These are phyloP conservation scores for Meandrusa payeni DNA, from an alignment of 2,888 invertebrate species.

Conservation along the genomic window DNA sequence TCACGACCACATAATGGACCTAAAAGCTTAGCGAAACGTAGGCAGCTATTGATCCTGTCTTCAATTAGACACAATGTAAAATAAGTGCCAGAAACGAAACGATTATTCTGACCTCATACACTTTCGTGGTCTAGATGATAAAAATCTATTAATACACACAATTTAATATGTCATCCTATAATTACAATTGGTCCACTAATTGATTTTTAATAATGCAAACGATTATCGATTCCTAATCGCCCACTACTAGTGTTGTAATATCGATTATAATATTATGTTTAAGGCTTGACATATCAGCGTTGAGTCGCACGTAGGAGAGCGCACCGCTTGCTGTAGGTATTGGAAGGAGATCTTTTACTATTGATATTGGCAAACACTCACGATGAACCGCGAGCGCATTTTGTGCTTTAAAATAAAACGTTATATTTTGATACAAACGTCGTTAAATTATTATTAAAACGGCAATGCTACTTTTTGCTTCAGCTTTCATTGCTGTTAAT, in stretches of 20 bases:
- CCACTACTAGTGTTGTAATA: conserved; percentile 18
- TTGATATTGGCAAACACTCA: conserved; percentile 79
- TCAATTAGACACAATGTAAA: no score
- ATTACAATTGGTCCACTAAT: no score
- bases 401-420: conserved; percentile 34
- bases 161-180: no score
- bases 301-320: conserved; percentile 57
- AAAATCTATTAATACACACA: no score
- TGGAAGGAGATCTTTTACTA: conserved; percentile 50
- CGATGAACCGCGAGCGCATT: conserved; percentile 52
- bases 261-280: conserved; percentile 21
- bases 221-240: conserved; percentile 14
- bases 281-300: conserved; percentile 62
- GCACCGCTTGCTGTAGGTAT: conserved; percentile 61
- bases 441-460: conserved; percentile 34
- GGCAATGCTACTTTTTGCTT: conserved; percentile 34
- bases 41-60: no score
- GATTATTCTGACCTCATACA: no score
- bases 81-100: no score
- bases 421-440: conserved; percentile 46
- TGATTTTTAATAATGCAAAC: not conserved
- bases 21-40: no score
- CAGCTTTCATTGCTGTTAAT: conserved; percentile 20
- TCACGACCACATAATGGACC: no score
- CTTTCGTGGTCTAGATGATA: no score